Conservation (phyloP, 2,113 vertebrate species). For the Pristiophorus japonicus region DNA sequence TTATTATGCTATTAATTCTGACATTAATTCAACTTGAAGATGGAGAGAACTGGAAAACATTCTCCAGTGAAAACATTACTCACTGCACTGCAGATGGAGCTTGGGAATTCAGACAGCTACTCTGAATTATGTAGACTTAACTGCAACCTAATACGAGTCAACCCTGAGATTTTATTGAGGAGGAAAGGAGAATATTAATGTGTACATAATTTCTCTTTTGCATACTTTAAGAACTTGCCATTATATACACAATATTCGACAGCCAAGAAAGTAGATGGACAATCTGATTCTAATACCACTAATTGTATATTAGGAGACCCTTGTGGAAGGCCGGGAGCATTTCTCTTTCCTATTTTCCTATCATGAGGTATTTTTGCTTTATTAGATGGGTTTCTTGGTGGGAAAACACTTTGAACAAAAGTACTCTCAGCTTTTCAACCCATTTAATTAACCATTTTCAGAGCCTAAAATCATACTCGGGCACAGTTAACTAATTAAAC, state of each 20-base stretch:
- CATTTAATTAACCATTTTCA: not conserved
- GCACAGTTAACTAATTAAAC: not conserved
- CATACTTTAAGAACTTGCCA: not conserved
- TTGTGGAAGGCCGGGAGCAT: not conserved
- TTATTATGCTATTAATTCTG: not conserved
- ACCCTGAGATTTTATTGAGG: not conserved
- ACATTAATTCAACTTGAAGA: slow-evolving; percentile 1
- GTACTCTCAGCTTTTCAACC: not conserved
- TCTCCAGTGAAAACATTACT: not conserved
- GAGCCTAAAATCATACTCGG: not conserved
- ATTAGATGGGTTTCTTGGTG: not conserved
- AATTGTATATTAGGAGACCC: not conserved
- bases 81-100: not conserved
- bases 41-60: not conserved
- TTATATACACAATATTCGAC: not conserved
- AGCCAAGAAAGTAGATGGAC: not conserved
- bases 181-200: not conserved
- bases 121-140: not conserved
- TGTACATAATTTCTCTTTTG: not conserved
- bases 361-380: not conserved
- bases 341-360: not conserved
- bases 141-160: not conserved
- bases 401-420: not conserved
- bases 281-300: not conserved
- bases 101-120: not conserved